A percentile compares a stretch with the other conserved stretches of the same genome.
phyloP scores from a whole-genome alignment of 2,888 invertebrate species.

The Geotrupes spiniger region DNA sequence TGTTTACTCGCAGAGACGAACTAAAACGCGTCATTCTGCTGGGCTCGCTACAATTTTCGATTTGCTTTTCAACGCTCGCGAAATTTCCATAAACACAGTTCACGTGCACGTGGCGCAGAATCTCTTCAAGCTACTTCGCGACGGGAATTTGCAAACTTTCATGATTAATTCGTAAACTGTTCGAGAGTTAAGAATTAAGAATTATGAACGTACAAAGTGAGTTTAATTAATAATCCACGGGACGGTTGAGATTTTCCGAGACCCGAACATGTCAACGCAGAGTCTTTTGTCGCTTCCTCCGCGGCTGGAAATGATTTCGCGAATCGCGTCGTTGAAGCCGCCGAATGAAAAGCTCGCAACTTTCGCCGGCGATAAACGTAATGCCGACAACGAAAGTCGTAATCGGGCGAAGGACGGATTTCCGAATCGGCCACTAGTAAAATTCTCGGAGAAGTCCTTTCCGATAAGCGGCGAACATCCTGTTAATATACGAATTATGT shows the following conservation, averaged over 20 bases:
- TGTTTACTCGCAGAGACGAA: slow-evolving; percentile 15
- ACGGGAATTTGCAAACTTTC: no score
- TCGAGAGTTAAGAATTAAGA: slow-evolving; percentile 4
- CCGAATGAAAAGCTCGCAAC: not conserved
- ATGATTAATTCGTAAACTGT: no score
- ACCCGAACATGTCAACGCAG: slow-evolving; percentile 39
- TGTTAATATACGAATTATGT: slow-evolving; percentile 46
- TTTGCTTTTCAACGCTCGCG: not conserved
- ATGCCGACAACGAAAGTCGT: not conserved
- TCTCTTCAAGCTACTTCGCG: no score
- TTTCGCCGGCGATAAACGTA: not conserved
- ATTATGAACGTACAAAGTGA: not conserved
- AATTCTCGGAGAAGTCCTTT: slow-evolving; percentile 43
- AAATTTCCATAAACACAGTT: not conserved
- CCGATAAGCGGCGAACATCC: slow-evolving; percentile 37
- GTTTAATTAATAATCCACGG: slow-evolving; percentile 10
- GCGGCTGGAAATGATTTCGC: slow-evolving; percentile 38
- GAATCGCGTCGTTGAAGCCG: slow-evolving; percentile 22
- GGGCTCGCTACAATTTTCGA: not conserved
- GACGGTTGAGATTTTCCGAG: no score
- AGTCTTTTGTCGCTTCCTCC: slow-evolving; percentile 42
- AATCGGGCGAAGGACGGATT: slow-evolving; percentile 2
- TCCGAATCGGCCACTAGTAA: slow-evolving; percentile 30
- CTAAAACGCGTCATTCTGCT: not conserved
- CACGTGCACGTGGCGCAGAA: no score